Conservation (phyloP, 2,888 invertebrate genomes). For the Agonopterix heracliana region DNA sequence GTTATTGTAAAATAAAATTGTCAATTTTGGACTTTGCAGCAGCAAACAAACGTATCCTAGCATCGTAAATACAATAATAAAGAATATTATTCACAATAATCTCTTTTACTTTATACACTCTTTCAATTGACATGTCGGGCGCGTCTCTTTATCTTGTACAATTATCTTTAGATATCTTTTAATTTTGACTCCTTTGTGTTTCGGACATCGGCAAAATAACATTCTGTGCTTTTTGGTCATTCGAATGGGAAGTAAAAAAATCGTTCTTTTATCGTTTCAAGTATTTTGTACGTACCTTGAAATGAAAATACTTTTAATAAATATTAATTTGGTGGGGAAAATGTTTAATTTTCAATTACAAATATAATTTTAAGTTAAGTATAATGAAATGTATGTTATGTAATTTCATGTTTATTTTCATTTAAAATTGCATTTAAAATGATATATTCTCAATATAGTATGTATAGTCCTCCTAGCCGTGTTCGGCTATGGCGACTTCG, state of each 20-base stretch:
- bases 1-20: neutral
- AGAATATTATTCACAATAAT: slow-evolving; percentile 47
- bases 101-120: slow-evolving; percentile 61
- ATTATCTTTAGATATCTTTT: slow-evolving; percentile 46
- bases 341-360: no score
- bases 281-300: no score
- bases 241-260: slow-evolving; percentile 10
- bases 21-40: neutral
- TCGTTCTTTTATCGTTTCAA: no score
- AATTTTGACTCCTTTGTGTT: slow-evolving; percentile 31
- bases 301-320: no score
- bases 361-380: no score
- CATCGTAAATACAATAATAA: slow-evolving; percentile 28
- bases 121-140: slow-evolving; percentile 73
- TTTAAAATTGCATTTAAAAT: no score
- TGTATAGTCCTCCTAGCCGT: no score
- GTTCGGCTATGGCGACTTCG: no score
- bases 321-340: no score
- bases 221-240: slow-evolving; percentile 15
- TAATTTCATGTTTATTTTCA: no score
- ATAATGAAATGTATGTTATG: no score
- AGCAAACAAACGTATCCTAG: slow-evolving; percentile 20
- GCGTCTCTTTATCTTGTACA: slow-evolving; percentile 66
- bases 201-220: slow-evolving; percentile 37
- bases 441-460: no score